Base-by-base conservation (phyloP, 2,113 vertebrate genomes). In the Anhinga anhinga region DNA sequence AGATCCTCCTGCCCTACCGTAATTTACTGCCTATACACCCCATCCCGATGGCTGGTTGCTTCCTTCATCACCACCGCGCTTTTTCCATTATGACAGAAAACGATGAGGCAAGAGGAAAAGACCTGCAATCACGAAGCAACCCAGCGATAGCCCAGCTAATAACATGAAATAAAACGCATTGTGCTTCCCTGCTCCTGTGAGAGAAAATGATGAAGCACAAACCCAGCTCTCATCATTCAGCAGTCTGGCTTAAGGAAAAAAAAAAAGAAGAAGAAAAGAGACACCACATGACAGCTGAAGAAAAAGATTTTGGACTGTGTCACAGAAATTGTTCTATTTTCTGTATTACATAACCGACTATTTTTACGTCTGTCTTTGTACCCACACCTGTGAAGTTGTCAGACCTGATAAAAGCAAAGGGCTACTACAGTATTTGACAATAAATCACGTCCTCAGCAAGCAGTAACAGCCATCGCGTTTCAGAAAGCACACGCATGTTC, bases 311-410 rank as follows among this genome's bases (percentile, higher is more conserved):
- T 94, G 97, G 96, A 91, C 95, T 94, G 58, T 90, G 90, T 76
- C 86, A 86, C 62, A 55, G 95, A 97, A 97, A 97, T 97, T 95
- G 88, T 94, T 97, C 94, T 90, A 84, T 97, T 97, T 97, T 96
- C 96, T 91, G 86, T 93, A 96, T 97, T 97, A 91, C 93, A 91
- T 95, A 97, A 96, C 90, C 78, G 34, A 90, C 73, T 20, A 7
- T 71, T 96, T 97, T 97, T 88, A 95, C 95, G 91, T 93, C 96
- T 89, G 90, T 94, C 96, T 97, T 97, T 96, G 82, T 96, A 96
- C 91, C 91, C 91, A 91, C 45, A 77, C 77, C 95, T 86, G 80
- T 88, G 93, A 98, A 97, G 95, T 66, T 97, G 94, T 97, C 97
- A 91, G 95, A 95, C 87, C 92, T 85, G 96, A 92, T 95, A 95